Base-by-base conservation (phyloP, 2,888 invertebrate species). In the Drosophila bunnanda region DNA sequence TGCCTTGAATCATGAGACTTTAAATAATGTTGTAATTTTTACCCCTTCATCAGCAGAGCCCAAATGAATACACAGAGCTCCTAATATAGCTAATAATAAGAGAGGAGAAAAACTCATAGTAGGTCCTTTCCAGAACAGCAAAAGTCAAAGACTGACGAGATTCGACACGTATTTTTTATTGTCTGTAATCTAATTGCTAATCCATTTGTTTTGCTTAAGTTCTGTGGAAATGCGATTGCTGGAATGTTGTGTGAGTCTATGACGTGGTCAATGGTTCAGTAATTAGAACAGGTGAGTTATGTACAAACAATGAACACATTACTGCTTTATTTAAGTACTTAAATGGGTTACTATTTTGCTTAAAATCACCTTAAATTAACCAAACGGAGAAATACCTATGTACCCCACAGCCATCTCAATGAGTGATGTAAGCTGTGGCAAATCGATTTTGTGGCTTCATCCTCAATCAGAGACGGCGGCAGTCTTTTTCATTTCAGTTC, bases 381-480 rank as follows among this genome's bases (percentile, higher is more conserved):
- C 39, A 20, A 55, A 44, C 20, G 55, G 25, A 13, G 44, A 8
- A 22, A 22, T 2, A 7, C n/a, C 28, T n/a, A 28, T 8, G 9
- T 30, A 12, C 46, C 38, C 12, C 36, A 4, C n/a, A 13, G 39
- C 25, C 22, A 41, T 38, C 48, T 38, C 32, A 22, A 22, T 50
- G 30, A 30, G 50, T 74, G 71, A 71, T 52, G 54, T 48, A 73
- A 56, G 70, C 74, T 66, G 34, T 71, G 43, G 55, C 43, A 74
- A 71, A 71, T 71, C 66, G 75, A 41, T 72, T 66, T 65, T 65
- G 75, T 74, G 50, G 56, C 66, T 71, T 74, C 67, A 71, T 65
- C 52, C 52, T 74, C 67, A 67, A 56, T 75, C 75, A 57, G 55
- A 46, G 75, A 75, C 28, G 46, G 30, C 71, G 71, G 75, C 67